A percentile compares a stretch with the other conserved stretches of the same genome.
Evolutionary conservation across 2,113 vertebrate genomes (phyloP).

Genomic region (Cololabis saira): DNA sequence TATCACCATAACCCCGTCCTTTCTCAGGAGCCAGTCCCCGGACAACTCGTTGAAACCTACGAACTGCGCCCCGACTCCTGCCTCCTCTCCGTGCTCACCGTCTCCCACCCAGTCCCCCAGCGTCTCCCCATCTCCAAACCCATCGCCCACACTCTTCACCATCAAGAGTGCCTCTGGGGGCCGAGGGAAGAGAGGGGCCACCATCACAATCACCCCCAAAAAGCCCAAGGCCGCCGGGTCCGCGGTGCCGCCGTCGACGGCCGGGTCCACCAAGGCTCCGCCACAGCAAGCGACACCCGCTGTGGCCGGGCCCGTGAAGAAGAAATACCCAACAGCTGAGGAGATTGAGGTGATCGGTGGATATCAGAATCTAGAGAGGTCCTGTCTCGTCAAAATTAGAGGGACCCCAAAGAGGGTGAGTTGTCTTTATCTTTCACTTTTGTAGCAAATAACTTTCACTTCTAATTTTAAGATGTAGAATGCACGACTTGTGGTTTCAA

Average conservation of each 20-base stretch:
- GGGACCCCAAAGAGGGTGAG: slow-evolving; percentile 85
- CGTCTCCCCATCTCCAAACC: slow-evolving; percentile 51
- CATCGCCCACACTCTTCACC: slow-evolving; percentile 66
- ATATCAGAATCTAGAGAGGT: slow-evolving; percentile 86
- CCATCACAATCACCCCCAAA: slow-evolving; percentile 88
- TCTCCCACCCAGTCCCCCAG: slow-evolving; percentile 61
- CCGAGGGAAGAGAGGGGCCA: slow-evolving; percentile 86
- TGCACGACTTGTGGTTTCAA: no score
- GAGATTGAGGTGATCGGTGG: slow-evolving; percentile 93
- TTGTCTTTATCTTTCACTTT: background rate
- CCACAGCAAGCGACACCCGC: background rate
- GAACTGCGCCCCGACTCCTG: slow-evolving; percentile 40
- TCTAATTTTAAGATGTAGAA: no score
- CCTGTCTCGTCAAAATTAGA: slow-evolving; percentile 86
- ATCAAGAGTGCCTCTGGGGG: slow-evolving; percentile 79
- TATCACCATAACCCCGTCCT: slow-evolving; percentile 44
- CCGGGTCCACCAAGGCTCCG: slow-evolving; percentile 5
- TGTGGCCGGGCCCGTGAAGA: slow-evolving; percentile 72
- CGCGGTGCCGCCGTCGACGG: background rate
- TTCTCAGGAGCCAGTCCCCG: slow-evolving; percentile 53
- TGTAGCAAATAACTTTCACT: no score
- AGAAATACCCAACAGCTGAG: slow-evolving; percentile 88
- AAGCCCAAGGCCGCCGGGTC: slow-evolving; percentile 35
- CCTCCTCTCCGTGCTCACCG: slow-evolving; percentile 44
- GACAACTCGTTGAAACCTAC: slow-evolving; percentile 53